Evolutionary conservation across 53 echinoderm and acorn worm species (phyloP), one percentile per base, ranked within the genome.

Genomic region (Hippasteria phrygiana): DNA sequence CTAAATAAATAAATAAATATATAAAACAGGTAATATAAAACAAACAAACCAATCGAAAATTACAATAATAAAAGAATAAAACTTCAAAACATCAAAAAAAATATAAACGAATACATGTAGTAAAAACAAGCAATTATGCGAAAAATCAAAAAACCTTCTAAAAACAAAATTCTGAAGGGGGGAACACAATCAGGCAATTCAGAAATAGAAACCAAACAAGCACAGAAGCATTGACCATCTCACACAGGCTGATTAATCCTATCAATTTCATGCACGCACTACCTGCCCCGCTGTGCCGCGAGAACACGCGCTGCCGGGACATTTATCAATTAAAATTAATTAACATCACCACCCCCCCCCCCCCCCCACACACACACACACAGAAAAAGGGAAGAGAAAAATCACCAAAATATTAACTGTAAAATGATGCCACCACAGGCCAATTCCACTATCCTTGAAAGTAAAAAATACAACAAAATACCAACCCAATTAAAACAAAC

Each of bases 311-410:
- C 73, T 24, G n/a, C n/a, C n/a, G n/a, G n/a, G 43, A 34, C 18
- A 73, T 73, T 73, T 73, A 73, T 73, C 73, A 73, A 73, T 73
- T 73, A 73, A 73, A 73, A 73, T 73, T 73, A 73, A 73, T 73
- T 34, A 73, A 43, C 34, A 59, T 59, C 59, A 59, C 26, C n/a
- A 5, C 4, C 59, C 26, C n/a, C n/a, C n/a, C n/a, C n/a, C n/a
- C n/a, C n/a, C n/a, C n/a, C n/a, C n/a, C n/a, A n/a, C n/a, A n/a
- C n/a, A n/a, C n/a, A n/a, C n/a, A n/a, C n/a, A n/a, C 14, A 14
- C 48, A 48, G 14, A 48, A 8, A 10, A 14, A 14, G 8, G 48
- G 48, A 14, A 48, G 14, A 8, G 69, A 1, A 36, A 11, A 67
- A 33, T 35, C 69, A 20, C n/a, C 69, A 33, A 35, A n/a, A n/a